A percentile compares a stretch with the other conserved stretches of the same genome.
phyloP scores from a whole-genome alignment of 2,113 vertebrate species.

The Casuarius casuarius region DNA sequence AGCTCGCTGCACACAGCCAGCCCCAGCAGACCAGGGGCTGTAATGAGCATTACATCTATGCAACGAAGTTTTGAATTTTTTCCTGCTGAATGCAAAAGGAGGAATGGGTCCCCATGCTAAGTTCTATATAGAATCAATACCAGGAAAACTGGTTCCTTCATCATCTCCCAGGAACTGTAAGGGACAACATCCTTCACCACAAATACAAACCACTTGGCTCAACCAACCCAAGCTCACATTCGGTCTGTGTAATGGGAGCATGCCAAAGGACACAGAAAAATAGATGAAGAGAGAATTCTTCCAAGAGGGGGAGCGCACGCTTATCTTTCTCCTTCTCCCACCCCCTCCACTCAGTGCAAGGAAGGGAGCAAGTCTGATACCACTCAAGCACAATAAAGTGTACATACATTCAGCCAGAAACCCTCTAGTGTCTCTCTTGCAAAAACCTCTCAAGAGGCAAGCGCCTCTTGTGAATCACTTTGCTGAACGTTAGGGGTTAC shows the following conservation, averaged over 20 bases:
- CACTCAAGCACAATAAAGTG: background rate
- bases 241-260: accelerated
- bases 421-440: background rate
- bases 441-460: background rate
- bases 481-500: too few species aligned
- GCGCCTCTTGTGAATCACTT: background rate
- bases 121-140: background rate
- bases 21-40: too few species aligned
- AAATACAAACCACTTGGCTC: background rate
- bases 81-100: background rate
- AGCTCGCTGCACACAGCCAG: background rate
- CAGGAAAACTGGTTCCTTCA: background rate
- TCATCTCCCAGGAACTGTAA: background rate
- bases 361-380: background rate
- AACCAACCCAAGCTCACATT: background rate
- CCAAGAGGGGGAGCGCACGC: background rate
- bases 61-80: background rate
- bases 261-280: background rate
- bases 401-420: background rate
- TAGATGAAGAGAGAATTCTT: background rate
- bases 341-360: background rate
- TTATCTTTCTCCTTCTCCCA: background rate
- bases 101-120: background rate
- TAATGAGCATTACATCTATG: accelerated
- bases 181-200: background rate